These are phyloP conservation scores for Salvelinus namaycush DNA, from an alignment of 2,113 vertebrate genomes.

Conservation along the genomic window DNA sequence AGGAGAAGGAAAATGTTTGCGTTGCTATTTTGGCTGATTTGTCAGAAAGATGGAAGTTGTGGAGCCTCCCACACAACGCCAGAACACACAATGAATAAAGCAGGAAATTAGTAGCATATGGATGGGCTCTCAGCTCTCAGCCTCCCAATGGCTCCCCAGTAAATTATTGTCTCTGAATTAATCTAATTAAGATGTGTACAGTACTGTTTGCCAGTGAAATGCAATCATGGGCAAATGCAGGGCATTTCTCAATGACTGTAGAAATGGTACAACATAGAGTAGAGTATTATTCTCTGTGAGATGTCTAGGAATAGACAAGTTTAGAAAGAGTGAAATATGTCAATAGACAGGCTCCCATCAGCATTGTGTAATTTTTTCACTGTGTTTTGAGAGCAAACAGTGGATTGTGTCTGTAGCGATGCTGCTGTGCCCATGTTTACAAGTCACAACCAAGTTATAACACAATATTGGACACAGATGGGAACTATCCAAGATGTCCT, in stretches of 20 bases:
- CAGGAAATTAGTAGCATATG: conserved; percentile 58
- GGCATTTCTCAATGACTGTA: conserved; percentile 33
- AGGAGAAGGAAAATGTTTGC: conserved; percentile 42
- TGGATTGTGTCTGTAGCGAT: neutral
- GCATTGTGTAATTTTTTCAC: conserved; percentile 15
- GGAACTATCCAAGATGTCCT: conserved; percentile 31
- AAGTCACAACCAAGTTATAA: neutral
- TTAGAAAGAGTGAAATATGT: neutral
- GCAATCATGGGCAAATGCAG: conserved; percentile 33
- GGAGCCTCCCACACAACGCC: conserved; percentile 40
- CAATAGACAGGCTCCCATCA: conserved; percentile 25
- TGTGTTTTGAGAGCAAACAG: neutral
- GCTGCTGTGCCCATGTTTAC: conserved; percentile 14
- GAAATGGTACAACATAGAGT: conserved; percentile 37
- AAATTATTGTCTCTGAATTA: conserved; percentile 64
- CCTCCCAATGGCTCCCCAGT: conserved; percentile 49
- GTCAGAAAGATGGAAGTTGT: conserved; percentile 41
- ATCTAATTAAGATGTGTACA: conserved; percentile 67
- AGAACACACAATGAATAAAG: conserved; percentile 40
- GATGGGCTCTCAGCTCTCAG: conserved; percentile 31
- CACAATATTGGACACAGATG: conserved; percentile 1
- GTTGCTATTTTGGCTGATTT: conserved; percentile 53
- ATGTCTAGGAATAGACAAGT: conserved; percentile 6
- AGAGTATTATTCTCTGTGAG: neutral
- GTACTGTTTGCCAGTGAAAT: conserved; percentile 26